phyloP scores from a whole-genome alignment of 2,888 invertebrate species.

The Marasmarcha lunaedactyla region DNA sequence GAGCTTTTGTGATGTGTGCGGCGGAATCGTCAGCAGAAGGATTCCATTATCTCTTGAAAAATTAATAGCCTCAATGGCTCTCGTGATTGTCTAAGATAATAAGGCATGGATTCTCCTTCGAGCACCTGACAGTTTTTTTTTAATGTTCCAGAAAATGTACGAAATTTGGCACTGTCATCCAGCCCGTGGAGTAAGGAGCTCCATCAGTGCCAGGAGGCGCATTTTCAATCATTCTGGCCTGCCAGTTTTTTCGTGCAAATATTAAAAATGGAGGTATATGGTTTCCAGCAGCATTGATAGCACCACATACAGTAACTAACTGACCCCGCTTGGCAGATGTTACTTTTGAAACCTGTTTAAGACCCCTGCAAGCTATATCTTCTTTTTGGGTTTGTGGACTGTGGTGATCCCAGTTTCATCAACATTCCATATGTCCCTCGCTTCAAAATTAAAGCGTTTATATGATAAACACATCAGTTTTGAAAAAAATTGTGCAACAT shows the following conservation, averaged over 20 bases:
- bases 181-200: constrained; percentile 23
- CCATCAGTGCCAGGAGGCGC: constrained; percentile 29
- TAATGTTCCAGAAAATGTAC: constrained; percentile 23
- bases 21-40: constrained; percentile 29
- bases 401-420: constrained; percentile 11
- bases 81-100: constrained; percentile 27
- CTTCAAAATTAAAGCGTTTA: constrained; percentile 5
- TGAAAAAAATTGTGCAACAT: constrained; percentile 7
- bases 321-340: constrained; percentile 33
- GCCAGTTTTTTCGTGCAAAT: constrained; percentile 27
- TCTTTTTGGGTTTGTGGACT: constrained; percentile 17
- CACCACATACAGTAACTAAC: constrained; percentile 25
- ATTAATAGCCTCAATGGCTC: constrained; percentile 22
- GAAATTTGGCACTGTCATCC: constrained; percentile 26
- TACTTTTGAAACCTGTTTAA: constrained; percentile 27
- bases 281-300: constrained; percentile 30
- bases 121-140: constrained; percentile 20
- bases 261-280: constrained; percentile 33
- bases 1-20: constrained; percentile 19
- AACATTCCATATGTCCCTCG: constrained; percentile 6
- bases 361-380: constrained; percentile 25
- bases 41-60: constrained; percentile 31
- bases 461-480: constrained; percentile 5
- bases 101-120: constrained; percentile 19
- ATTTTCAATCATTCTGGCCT: constrained; percentile 25